phyloP scores from a whole-genome alignment of 2,888 invertebrate species.

The Philereme transversata region DNA sequence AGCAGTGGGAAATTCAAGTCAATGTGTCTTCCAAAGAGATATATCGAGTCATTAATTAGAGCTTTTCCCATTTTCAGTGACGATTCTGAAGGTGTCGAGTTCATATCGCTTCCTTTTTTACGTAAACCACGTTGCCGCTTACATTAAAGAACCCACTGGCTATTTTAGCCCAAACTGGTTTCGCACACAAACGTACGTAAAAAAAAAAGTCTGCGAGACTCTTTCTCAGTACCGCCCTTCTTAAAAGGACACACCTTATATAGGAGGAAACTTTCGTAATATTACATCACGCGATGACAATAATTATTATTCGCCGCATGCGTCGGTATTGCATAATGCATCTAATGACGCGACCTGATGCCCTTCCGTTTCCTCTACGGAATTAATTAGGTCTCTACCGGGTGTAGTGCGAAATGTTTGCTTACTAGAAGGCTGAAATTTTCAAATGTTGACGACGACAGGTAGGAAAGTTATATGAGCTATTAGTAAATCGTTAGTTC shows the following conservation, averaged over 20 bases:
- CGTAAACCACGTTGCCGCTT: too few relatives aligned
- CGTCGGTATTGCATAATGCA: conserved; percentile 74
- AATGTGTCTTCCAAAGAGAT: too few relatives aligned
- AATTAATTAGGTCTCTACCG: conserved; percentile 66
- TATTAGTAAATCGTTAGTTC: too few relatives aligned
- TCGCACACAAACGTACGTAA: background rate
- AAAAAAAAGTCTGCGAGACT: background rate
- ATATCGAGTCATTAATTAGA: too few relatives aligned
- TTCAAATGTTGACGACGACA: too few relatives aligned
- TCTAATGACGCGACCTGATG: conserved; percentile 72
- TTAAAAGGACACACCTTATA: conserved; percentile 4
- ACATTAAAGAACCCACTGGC: too few relatives aligned
- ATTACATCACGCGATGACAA: conserved; percentile 23
- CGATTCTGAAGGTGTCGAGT: too few relatives aligned
- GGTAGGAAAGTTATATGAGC: too few relatives aligned
- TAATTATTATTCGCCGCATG: conserved; percentile 58
- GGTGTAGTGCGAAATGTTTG: conserved; percentile 9
- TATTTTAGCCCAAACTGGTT: too few relatives aligned
- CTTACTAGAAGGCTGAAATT: background rate
- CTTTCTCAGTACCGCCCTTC: conserved; percentile 5
- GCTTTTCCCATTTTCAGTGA: too few relatives aligned
- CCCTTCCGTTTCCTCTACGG: conserved; percentile 74
- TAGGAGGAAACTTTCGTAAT: conserved; percentile 10
- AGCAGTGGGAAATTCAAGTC: too few relatives aligned
- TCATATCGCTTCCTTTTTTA: too few relatives aligned